Base-by-base conservation (phyloP, 2,113 vertebrate species). In the Phyllostomus discolor region DNA sequence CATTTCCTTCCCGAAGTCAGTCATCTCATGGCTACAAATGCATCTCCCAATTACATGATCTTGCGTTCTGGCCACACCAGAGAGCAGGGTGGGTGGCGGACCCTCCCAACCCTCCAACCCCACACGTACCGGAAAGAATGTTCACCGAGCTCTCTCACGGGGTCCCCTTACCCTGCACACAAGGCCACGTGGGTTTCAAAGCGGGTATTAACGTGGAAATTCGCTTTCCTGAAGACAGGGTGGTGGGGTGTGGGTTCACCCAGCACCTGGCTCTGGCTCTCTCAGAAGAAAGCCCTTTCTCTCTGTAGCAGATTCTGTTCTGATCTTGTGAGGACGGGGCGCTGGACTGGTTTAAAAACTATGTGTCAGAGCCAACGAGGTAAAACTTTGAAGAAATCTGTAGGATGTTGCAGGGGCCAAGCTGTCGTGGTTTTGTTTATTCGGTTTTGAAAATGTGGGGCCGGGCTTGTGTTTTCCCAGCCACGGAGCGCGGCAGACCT, bases 401-500 rank as follows among this genome's bases (percentile, higher is more conserved):
- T 19, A 43, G 82, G 69, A 69, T 85, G 75, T 89, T 17, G 48
- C 31, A 50, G 95, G 66, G 88, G 66, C 91, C 84, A 20, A 81
- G 33, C 95, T 86, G 92, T 75, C 89, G 89, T 91, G 85, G 66
- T 88, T 92, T 95, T 86, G 89, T 93, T 95, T 89, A n/a, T 41
- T 69, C 62, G 22, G 78, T 62, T 94, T 80, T 33, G 70, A 50
- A 91, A 83, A 89, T 79, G 67, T 66, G 26, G 91, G 87, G 66
- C 95, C 33, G 4, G 15, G 48, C 35, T 59, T 54, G 38, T 88
- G 93, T 38, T 67, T 81, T 85, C 86, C 64, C 11, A 41, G 59
- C 92, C n/a, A 9, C 89, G 24, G 82, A 59, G 59, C 5, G 10
- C 43, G 22, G 79, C 5, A 15, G 43, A 62, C 33, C 24, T 4